Evolutionary conservation across 2,888 invertebrate genomes (phyloP), one percentile per base, ranked within the genome.

Genomic region (Aphrophora alni): DNA sequence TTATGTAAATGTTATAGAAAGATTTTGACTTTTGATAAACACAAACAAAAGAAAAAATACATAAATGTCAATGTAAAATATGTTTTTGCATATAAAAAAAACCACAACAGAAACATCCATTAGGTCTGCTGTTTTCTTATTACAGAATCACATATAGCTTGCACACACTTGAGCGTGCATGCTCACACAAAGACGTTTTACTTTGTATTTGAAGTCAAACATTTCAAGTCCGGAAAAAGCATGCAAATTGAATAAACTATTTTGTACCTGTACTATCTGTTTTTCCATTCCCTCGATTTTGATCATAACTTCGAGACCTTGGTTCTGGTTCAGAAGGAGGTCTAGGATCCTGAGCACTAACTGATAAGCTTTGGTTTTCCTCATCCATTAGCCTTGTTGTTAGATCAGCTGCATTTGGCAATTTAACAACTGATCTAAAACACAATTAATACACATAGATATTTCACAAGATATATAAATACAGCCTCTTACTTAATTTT

Each of bases 221-320:
- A n/a, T n/a, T 59, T 59, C 59, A 59, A 59, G 21, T 14, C 21
- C 21, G 10, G 12, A 59, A 59, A 7, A 33, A 21, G 2, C 59
- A 21, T 59, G 21, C 59, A 59, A 21, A 21, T 14, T n/a, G 4
- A 5, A 59, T 59, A 21, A 44, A 33, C 33, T 3, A 21, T 59
- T 59, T 59, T n/a, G 4, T 75, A 75, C 75, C 75, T 25, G 24
- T 38, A 26, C 75, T 26, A 3, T 75, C 26, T 7, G 75, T 12
- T 28, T 75, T 24, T n/a, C 51, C 75, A 26, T 24, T 14, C 0
- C 33, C 80, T 25, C 74, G 24, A 33, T 78, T 68, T 86, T 93
- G 92, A 85, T 93, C 93, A 85, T 92, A 93, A 85, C 93, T 93
- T 80, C 92, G 90, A n/a, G 93, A 91, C 77, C 93, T 89, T 17